Evolutionary conservation across 2,113 vertebrate species (phyloP).

Genomic region (Cyrtonyx montezumae): DNA sequence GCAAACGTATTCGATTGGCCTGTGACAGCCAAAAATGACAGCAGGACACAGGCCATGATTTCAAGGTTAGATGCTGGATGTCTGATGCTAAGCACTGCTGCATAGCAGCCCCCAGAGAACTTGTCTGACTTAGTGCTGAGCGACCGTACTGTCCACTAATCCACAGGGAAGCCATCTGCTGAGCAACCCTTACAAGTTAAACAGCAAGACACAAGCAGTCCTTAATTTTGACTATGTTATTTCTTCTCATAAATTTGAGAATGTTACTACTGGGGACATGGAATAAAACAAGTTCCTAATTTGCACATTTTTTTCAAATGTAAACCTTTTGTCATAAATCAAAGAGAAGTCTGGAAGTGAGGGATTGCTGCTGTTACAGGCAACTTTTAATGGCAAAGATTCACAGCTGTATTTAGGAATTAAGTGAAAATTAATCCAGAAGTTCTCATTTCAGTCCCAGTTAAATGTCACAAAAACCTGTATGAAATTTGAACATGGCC

Average conservation of each 20-base stretch:
- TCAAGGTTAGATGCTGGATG: background rate
- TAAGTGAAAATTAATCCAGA: background rate
- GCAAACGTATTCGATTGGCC: rapidly evolving
- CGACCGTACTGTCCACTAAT: rapidly evolving
- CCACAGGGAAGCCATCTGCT: rapidly evolving
- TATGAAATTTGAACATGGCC: background rate
- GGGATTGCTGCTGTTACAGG: background rate
- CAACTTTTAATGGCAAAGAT: background rate
- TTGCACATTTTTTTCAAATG: background rate
- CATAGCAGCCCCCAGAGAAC: background rate
- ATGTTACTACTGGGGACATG: background rate
- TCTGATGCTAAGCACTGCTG: background rate
- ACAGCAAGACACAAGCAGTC: rapidly evolving
- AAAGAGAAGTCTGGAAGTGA: background rate
- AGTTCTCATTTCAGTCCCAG: background rate
- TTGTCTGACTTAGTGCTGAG: background rate
- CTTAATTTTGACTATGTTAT: rapidly evolving
- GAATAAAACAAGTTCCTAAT: background rate
- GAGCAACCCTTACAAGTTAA: background rate
- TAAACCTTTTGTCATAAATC: background rate
- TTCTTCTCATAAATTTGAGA: background rate
- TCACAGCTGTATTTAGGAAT: background rate
- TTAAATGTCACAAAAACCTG: background rate
- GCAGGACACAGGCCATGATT: background rate
- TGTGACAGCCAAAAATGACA: rapidly evolving